phyloP scores from a whole-genome alignment of 92 coral and sea anemone genomes.

The Hydrozoanthus gracilis region DNA sequence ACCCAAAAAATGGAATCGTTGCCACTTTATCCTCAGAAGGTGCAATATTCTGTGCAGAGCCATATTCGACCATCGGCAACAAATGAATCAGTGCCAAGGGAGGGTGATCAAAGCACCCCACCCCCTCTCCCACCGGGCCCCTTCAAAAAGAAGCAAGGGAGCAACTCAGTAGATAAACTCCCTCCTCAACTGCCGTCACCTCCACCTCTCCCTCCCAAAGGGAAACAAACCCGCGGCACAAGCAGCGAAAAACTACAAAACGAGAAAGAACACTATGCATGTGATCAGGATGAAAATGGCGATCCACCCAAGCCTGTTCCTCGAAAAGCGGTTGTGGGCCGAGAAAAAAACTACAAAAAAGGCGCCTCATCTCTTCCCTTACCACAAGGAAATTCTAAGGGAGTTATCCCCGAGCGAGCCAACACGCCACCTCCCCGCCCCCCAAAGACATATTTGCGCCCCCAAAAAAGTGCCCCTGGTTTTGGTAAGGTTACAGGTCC shows the following conservation, averaged over 20 bases:
- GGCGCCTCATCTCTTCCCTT: background rate
- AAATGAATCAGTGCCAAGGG: background rate
- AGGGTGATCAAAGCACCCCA: background rate
- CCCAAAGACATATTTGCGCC: background rate
- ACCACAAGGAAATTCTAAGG: background rate
- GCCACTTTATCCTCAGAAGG: background rate
- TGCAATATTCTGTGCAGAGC: background rate
- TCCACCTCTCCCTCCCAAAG: background rate
- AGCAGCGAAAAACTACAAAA: background rate
- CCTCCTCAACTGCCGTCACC: background rate
- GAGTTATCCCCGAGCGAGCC: background rate
- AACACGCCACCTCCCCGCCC: conserved; percentile 9
- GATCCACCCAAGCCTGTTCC: background rate
- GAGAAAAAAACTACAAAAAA: background rate
- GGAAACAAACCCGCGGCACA: background rate
- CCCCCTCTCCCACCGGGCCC: background rate
- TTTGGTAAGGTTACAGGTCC: background rate
- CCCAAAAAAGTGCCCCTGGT: background rate
- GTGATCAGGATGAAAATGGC: background rate
- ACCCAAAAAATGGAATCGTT: background rate
- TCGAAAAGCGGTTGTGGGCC: background rate
- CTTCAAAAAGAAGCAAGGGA: background rate
- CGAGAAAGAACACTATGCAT: background rate
- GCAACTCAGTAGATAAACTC: background rate
- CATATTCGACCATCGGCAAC: background rate